phyloP scores from a whole-genome alignment of 2,888 invertebrate genomes.

The Nomada ferruginata region DNA sequence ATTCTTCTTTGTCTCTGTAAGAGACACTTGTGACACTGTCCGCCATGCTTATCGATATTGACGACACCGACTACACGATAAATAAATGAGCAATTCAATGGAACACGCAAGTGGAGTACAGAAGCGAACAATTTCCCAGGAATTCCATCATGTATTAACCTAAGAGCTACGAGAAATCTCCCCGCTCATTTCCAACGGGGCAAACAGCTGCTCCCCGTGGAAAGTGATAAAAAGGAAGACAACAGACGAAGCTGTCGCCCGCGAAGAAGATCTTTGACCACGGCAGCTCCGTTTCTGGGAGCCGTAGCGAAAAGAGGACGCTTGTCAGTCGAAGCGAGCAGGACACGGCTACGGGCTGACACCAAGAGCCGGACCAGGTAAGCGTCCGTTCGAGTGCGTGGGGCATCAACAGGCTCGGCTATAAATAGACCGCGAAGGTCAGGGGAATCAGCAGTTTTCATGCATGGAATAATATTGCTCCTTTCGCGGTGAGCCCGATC shows the following conservation, averaged over 20 bases:
- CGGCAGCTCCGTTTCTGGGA: background rate
- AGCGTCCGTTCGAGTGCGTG: conserved; percentile 76
- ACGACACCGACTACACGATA: too few relatives aligned
- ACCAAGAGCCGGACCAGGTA: conserved; percentile 68
- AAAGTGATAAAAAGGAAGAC: too few relatives aligned
- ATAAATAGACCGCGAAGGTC: conserved; percentile 82
- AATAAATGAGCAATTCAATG: too few relatives aligned
- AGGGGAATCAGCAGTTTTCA: conserved; percentile 82
- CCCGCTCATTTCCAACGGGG: too few relatives aligned
- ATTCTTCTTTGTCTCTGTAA: too few relatives aligned
- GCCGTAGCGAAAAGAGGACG: background rate
- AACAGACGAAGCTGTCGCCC: background rate
- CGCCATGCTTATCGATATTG: too few relatives aligned
- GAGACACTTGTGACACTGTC: too few relatives aligned
- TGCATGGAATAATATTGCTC: conserved; percentile 81
- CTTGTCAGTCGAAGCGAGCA: conserved; percentile 37
- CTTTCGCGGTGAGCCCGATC: conserved; percentile 67
- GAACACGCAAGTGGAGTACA: too few relatives aligned
- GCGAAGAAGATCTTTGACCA: background rate
- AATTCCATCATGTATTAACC: too few relatives aligned
- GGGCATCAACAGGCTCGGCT: conserved; percentile 78
- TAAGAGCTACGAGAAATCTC: too few relatives aligned
- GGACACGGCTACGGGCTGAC: conserved; percentile 27
- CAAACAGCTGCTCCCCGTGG: too few relatives aligned
- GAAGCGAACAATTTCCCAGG: too few relatives aligned